These are phyloP conservation scores for Aquatica leii DNA, from an alignment of 2,888 invertebrate genomes.

Conservation along the genomic window DNA sequence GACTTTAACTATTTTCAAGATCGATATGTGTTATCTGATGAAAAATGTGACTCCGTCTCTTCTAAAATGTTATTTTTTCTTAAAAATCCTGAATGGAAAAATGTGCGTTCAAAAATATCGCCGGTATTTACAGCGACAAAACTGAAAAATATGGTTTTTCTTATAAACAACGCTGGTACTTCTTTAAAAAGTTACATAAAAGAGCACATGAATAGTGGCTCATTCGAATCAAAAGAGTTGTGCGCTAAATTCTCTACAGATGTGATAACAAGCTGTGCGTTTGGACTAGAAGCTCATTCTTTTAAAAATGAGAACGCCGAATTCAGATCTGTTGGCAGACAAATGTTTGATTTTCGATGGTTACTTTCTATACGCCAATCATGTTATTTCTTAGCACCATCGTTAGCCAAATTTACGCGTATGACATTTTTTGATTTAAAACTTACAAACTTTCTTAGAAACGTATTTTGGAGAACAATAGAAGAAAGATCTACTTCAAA, in stretches of 20 bases:
- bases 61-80: constrained; percentile 58
- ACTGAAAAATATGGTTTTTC: constrained; percentile 61
- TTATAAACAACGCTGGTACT: constrained; percentile 57
- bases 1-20: constrained; percentile 61
- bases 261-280: constrained; percentile 60
- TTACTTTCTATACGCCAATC: constrained; percentile 44
- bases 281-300: constrained; percentile 59
- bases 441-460: constrained; percentile 47
- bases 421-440: constrained; percentile 46
- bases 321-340: constrained; percentile 54
- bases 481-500: constrained; percentile 43
- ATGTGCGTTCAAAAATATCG: constrained; percentile 61
- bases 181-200: constrained; percentile 52
- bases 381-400: constrained; percentile 48
- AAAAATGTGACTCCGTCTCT: constrained; percentile 56
- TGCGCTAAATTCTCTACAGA: constrained; percentile 59
- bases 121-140: constrained; percentile 65
- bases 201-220: constrained; percentile 48
- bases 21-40: constrained; percentile 58
- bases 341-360: constrained; percentile 51
- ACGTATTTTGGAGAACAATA: constrained; percentile 51
- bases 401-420: constrained; percentile 43
- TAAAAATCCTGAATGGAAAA: constrained; percentile 63
- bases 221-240: constrained; percentile 53
- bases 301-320: constrained; percentile 55